Percentiles rank a stretch among this genome's conserved stretches.
Evolutionary conservation across 2,113 vertebrate species (phyloP).

Genomic region (Pachyramphus minor): DNA sequence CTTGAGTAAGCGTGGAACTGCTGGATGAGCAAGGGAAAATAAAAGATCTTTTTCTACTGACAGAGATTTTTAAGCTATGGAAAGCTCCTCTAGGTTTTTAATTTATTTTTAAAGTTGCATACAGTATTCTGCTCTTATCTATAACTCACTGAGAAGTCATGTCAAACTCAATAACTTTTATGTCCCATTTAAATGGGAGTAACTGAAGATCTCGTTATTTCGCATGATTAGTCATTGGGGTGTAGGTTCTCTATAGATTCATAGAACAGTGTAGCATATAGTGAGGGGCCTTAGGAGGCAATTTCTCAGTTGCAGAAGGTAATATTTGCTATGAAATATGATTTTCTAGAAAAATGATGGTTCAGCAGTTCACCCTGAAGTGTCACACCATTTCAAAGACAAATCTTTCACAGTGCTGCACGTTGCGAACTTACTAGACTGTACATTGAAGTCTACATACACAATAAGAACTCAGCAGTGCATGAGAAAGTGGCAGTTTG

Average conservation of each 20-base stretch:
- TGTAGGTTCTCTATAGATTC: background rate
- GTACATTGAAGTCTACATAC: background rate
- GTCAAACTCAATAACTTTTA: background rate
- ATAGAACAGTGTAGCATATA: background rate
- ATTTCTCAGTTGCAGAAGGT: background rate
- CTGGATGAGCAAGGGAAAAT: background rate
- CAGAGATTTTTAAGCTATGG: background rate
- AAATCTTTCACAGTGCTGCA: background rate
- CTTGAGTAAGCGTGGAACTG: background rate
- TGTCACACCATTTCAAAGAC: background rate
- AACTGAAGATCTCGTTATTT: background rate
- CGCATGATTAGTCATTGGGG: background rate
- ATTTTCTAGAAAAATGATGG: background rate
- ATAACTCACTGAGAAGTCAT: background rate
- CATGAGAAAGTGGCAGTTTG: background rate
- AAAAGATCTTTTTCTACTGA: background rate
- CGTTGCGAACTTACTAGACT: background rate
- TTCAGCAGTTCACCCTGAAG: constrained; percentile 22
- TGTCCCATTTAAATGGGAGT: background rate
- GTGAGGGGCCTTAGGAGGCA: background rate
- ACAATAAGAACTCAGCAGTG: background rate
- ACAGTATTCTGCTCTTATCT: background rate
- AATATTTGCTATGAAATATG: background rate
- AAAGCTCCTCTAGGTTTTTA: background rate
- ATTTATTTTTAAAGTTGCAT: background rate